These are phyloP conservation scores for Drosophila cognata DNA, from an alignment of 2,888 invertebrate species.

Conservation along the genomic window DNA sequence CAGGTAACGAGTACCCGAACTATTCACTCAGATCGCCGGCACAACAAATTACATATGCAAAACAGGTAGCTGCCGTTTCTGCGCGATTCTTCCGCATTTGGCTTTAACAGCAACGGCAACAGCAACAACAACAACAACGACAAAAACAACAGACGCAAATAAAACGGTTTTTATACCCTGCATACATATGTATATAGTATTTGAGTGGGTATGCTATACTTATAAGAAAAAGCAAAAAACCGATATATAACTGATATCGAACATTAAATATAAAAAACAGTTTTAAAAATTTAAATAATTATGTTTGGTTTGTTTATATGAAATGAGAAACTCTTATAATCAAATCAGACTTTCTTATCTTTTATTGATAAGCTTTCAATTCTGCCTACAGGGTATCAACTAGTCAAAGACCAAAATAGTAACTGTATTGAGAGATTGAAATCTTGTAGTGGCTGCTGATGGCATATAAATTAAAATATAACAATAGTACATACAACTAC, in stretches of 20 bases:
- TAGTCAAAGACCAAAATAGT: slow-evolving; percentile 7
- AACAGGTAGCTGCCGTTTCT: slow-evolving; percentile 54
- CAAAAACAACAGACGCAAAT: slow-evolving; percentile 5
- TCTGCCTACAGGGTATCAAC: neutral
- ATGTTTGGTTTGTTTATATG: neutral
- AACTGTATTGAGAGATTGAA: slow-evolving; percentile 42
- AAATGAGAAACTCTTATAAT: neutral
- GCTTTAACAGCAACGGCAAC: slow-evolving; percentile 16
- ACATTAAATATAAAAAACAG: neutral
- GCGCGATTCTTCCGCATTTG: slow-evolving; percentile 61
- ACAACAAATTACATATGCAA: slow-evolving; percentile 62
- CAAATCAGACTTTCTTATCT: neutral
- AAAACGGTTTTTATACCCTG: slow-evolving; percentile 23
- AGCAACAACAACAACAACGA: slow-evolving; percentile 9
- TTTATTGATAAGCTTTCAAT: neutral
- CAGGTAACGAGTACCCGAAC: slow-evolving; percentile 3
- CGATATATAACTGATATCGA: accelerated
- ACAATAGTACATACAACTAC: slow-evolving; percentile 23
- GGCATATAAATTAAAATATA: slow-evolving; percentile 42
- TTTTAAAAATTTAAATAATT: neutral
- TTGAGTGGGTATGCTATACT: neutral
- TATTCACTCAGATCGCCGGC: slow-evolving; percentile 10
- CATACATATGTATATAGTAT: accelerated
- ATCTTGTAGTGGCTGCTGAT: slow-evolving; percentile 44
- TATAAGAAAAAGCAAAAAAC: neutral